Percentiles rank a stretch among this genome's conserved stretches.
Evolutionary conservation across 2,888 invertebrate species (phyloP).

Genomic region (Plagodis pulveraria): DNA sequence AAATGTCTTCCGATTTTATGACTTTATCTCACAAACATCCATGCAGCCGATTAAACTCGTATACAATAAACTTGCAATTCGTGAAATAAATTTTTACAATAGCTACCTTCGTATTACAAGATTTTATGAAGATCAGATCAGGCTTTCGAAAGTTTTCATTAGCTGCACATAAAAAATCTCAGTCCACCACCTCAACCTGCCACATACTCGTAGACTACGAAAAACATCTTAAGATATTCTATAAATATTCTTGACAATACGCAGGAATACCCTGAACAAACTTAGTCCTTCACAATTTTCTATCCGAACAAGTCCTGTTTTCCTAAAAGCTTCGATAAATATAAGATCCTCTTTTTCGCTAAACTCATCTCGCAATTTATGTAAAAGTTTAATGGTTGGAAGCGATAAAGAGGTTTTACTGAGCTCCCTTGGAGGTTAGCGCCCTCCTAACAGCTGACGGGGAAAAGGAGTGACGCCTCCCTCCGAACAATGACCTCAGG

Average conservation of each 20-base stretch:
- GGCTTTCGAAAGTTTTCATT: too few relatives aligned
- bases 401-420: slow-evolving; percentile 35
- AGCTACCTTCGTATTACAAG: too few relatives aligned
- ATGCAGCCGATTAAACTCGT: too few relatives aligned
- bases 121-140: too few relatives aligned
- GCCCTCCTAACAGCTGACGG: slow-evolving; percentile 74
- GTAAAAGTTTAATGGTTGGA: slow-evolving; percentile 42
- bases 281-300: neutral
- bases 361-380: slow-evolving; percentile 40
- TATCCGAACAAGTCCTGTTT: slow-evolving; percentile 3
- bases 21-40: too few relatives aligned
- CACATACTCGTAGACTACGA: too few relatives aligned
- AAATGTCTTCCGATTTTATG: too few relatives aligned
- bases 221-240: neutral
- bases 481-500: slow-evolving; percentile 57
- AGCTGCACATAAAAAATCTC: too few relatives aligned
- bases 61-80: too few relatives aligned
- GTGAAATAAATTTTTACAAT: too few relatives aligned
- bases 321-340: slow-evolving; percentile 24
- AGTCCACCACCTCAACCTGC: too few relatives aligned
- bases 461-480: slow-evolving; percentile 60
- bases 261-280: neutral
- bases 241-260: neutral
- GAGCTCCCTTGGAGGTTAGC: slow-evolving; percentile 56
- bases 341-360: slow-evolving; percentile 24